Percentiles rank a stretch among this genome's conserved stretches.
Conservation (phyloP, 2,888 invertebrate genomes). For the Drosophila colorata region DNA sequence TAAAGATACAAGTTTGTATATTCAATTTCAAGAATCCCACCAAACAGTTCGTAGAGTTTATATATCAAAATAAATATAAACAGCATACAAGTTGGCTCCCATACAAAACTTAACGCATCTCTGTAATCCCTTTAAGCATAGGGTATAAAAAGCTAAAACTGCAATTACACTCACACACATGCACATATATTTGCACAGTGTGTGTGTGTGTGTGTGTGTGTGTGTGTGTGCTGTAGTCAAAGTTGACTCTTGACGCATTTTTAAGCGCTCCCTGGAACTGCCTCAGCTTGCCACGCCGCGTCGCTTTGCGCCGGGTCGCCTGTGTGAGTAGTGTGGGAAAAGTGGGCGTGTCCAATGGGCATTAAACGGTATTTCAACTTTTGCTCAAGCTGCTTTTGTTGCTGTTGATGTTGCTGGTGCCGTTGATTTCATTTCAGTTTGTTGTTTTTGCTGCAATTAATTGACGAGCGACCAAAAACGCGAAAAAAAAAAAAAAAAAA, state of each 20-base stretch:
- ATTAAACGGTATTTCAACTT: conserved; percentile 77
- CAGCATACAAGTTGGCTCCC: background rate
- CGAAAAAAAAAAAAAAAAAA: conserved; percentile 41
- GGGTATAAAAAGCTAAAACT: conserved; percentile 60
- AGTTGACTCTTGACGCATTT: conserved; percentile 80
- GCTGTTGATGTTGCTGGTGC: conserved; percentile 35
- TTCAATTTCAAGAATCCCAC: conserved; percentile 11
- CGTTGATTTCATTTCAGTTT: conserved; percentile 74
- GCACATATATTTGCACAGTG: conserved; percentile 11
- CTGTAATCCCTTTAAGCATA: conserved; percentile 27
- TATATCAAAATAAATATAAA: background rate
- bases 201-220: conserved; percentile 17
- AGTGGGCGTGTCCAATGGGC: conserved; percentile 74
- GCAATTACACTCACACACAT: conserved; percentile 41
- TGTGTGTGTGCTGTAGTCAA: conserved; percentile 57
- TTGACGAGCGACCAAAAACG: conserved; percentile 65
- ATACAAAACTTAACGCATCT: conserved; percentile 4
- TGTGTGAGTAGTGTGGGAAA: conserved; percentile 67
- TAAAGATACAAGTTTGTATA: background rate
- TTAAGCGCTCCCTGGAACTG: conserved; percentile 59
- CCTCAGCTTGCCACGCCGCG: conserved; percentile 20
- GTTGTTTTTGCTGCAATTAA: conserved; percentile 73
- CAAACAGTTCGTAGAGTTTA: conserved; percentile 11
- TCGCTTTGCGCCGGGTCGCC: conserved; percentile 2
- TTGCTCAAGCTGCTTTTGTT: conserved; percentile 66